phyloP scores from a whole-genome alignment of 2,888 invertebrate genomes.

The Hirtodrosophila confusa region DNA sequence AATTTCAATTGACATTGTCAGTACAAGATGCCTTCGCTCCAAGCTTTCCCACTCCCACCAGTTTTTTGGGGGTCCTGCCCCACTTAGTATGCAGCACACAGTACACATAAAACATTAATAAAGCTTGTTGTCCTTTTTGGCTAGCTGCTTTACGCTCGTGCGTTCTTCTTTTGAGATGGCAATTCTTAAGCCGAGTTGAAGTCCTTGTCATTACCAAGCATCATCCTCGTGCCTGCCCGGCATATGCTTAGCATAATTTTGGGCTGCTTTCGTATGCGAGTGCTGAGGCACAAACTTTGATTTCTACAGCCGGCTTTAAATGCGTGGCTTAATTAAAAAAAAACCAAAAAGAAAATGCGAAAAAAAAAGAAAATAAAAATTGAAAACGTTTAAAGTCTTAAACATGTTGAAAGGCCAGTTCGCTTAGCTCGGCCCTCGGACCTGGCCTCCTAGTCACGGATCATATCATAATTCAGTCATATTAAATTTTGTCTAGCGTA shows the following conservation, averaged over 20 bases:
- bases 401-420: slow-evolving; percentile 21
- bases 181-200: slow-evolving; percentile 41
- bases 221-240: slow-evolving; percentile 44
- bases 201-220: slow-evolving; percentile 75
- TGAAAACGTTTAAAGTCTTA: slow-evolving; percentile 62
- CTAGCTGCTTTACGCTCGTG: slow-evolving; percentile 53
- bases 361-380: slow-evolving; percentile 1
- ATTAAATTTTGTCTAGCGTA: slow-evolving; percentile 83
- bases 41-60: too few species aligned
- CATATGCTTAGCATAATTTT: slow-evolving; percentile 78
- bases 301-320: slow-evolving; percentile 41
- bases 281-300: slow-evolving; percentile 39
- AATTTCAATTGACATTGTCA: slow-evolving; percentile 78
- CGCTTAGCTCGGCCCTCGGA: slow-evolving; percentile 18
- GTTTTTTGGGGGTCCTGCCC: slow-evolving; percentile 14
- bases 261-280: slow-evolving; percentile 48
- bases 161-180: slow-evolving; percentile 2
- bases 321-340: slow-evolving; percentile 60
- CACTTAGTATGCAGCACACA: slow-evolving; percentile 76
- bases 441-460: slow-evolving; percentile 42
- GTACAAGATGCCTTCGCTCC: slow-evolving; percentile 19
- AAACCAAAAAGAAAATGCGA: slow-evolving; percentile 4
- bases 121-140: slow-evolving; percentile 78
- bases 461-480: slow-evolving; percentile 81
- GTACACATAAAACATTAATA: slow-evolving; percentile 78